These are phyloP conservation scores for Philopotamus ludificatus DNA, from an alignment of 1,140 invertebrate species.

Conservation along the genomic window DNA sequence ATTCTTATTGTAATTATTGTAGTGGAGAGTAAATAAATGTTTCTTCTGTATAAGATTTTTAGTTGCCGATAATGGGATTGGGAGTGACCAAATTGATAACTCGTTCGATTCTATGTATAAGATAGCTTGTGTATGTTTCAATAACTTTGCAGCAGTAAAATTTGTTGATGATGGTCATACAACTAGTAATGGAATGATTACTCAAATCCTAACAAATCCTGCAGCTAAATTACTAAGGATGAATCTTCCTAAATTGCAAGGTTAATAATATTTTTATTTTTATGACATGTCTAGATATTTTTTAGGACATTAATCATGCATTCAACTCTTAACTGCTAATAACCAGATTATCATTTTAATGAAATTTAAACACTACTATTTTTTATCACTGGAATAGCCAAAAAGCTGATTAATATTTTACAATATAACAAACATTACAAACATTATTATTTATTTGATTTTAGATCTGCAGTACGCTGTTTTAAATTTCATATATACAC, in stretches of 20 bases:
- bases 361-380: no score
- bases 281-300: no score
- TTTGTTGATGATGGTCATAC: slow-evolving; percentile 25
- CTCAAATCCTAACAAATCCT: slow-evolving; percentile 27
- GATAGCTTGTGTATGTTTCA: slow-evolving; percentile 27
- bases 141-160: slow-evolving; percentile 18
- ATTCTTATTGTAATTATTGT: no score
- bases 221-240: slow-evolving; percentile 21
- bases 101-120: slow-evolving; percentile 2
- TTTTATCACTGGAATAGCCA: no score
- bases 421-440: not conserved
- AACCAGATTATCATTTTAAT: no score
- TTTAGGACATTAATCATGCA: no score
- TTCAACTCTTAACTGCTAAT: no score
- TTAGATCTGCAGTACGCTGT: slow-evolving; percentile 60
- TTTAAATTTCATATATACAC: slow-evolving; percentile 59
- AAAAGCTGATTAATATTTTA: no score
- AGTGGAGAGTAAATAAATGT: no score
- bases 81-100: not conserved
- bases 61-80: no score
- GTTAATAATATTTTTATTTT: slow-evolving; percentile 12
- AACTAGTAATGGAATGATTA: slow-evolving; percentile 27
- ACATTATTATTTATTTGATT: slow-evolving; percentile 39
- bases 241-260: slow-evolving; percentile 23
- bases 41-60: no score